These are phyloP conservation scores for Umimayanthus chanpuru DNA, from an alignment of 92 coral and sea anemone species.

Conservation along the genomic window DNA sequence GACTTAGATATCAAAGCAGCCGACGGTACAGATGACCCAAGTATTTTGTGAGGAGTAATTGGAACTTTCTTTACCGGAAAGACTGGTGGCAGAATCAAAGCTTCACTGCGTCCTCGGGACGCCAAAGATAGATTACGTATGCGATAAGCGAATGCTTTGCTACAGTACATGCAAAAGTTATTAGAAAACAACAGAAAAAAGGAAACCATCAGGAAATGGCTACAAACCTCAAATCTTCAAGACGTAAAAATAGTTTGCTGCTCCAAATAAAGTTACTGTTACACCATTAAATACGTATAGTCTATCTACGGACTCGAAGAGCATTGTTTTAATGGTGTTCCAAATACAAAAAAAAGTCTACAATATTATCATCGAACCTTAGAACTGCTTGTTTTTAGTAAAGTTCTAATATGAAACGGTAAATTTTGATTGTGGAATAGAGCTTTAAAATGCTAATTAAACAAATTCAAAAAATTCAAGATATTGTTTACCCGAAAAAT, in stretches of 20 bases:
- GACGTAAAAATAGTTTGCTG: neutral
- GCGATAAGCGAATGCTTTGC: constrained; percentile 21
- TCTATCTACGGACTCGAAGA: too few species aligned
- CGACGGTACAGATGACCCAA: constrained; percentile 16
- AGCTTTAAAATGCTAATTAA: neutral
- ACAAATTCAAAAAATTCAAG: too few species aligned
- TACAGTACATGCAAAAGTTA: constrained; percentile 31
- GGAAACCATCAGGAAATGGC: neutral
- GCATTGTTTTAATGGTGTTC: neutral
- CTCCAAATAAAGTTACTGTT: too few species aligned
- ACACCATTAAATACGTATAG: neutral
- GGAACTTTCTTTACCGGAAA: constrained; percentile 36
- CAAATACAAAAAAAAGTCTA: neutral
- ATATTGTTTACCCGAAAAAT: neutral
- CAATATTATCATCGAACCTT: neutral
- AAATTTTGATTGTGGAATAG: neutral
- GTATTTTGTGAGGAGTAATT: constrained; percentile 27
- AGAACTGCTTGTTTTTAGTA: too few species aligned
- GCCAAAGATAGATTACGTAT: constrained; percentile 36
- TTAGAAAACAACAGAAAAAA: constrained; percentile 11
- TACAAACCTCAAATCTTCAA: neutral
- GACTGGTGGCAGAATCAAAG: constrained; percentile 35
- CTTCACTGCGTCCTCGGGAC: constrained; percentile 31
- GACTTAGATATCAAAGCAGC: constrained; percentile 30
- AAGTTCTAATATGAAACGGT: neutral